Evolutionary conservation across 2,797 vertebrate genomes (phyloP), one percentile per base, ranked within the genome.

Genomic region (Botia kubotai): DNA sequence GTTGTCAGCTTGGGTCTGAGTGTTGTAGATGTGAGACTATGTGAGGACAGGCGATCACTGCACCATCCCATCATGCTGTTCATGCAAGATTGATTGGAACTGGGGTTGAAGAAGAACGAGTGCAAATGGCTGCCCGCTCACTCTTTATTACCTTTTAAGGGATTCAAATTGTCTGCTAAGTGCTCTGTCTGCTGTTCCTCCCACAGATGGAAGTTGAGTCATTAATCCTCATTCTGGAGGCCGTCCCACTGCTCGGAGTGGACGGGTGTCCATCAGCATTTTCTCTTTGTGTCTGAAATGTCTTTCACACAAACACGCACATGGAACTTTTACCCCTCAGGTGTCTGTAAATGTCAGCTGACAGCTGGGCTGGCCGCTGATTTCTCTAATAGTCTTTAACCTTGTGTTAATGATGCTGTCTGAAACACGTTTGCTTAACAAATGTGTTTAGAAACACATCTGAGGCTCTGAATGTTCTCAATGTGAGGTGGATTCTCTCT

Each of bases 141-240:
- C 83, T 88, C 87, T 91, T 89, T 91, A 90, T 93, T 88, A 90
- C 92, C 89, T 91, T 92, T 93, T 87, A 90, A 90, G 68, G 87
- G 92, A 92, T 92, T 92, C 90, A 89, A 93, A 93, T 92, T 93
- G 87, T 94, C 90, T 93, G 87, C 89, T 93, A 90, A 90, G 88
- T 89, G 86, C 89, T 83, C 89, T 78, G 79, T 91, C 89, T 92
- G 90, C 91, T 89, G 83, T 88, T 90, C 86, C 75, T 83, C 90
- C 87, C 86, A 87, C 88, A 92, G 93, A 92, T 93, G 92, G 89
- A 91, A 89, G 62, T 75, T 92, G 91, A 93, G 92, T 90, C 89
- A 17, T 86, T 92, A 92, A 93, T 92, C 89, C 89, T 86, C 72
- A 79, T 89, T 89, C 87, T 91, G 88, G 90, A 93, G 89, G 88